Evolutionary conservation across 2,797 vertebrate species (phyloP).

Genomic region (Halcyon leucocephala): DNA sequence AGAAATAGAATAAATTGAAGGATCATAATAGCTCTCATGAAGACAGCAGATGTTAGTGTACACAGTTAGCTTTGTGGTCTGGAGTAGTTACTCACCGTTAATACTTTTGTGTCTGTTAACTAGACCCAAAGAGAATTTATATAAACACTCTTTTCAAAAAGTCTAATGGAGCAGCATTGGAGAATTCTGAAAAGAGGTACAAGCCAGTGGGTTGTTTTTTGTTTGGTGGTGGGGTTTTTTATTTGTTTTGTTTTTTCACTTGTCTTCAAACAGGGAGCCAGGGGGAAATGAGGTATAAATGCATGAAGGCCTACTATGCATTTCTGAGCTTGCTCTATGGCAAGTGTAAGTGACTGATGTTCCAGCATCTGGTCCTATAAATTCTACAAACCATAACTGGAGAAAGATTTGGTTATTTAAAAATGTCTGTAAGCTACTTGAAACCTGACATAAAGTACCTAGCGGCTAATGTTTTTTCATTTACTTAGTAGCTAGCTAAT

Average conservation of each 20-base stretch:
- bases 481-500: background rate
- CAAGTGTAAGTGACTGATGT: background rate
- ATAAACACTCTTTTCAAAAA: background rate
- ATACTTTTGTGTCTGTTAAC: background rate
- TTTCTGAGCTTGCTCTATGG: background rate
- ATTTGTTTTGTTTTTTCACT: background rate
- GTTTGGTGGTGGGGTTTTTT: too few relatives aligned
- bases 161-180: background rate
- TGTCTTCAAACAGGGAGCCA: background rate
- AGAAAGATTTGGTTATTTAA: background rate
- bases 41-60: background rate
- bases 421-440: background rate
- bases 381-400: background rate
- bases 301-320: background rate
- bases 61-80: background rate
- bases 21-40: accelerated
- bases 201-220: background rate
- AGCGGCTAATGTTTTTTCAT: background rate
- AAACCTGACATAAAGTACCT: background rate
- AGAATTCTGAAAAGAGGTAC: background rate
- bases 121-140: background rate
- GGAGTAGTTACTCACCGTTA: background rate
- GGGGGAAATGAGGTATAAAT: background rate
- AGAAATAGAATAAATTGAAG: background rate
- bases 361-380: background rate